phyloP scores from a whole-genome alignment of 2,797 vertebrate genomes.

The Choloepus didactylus region DNA sequence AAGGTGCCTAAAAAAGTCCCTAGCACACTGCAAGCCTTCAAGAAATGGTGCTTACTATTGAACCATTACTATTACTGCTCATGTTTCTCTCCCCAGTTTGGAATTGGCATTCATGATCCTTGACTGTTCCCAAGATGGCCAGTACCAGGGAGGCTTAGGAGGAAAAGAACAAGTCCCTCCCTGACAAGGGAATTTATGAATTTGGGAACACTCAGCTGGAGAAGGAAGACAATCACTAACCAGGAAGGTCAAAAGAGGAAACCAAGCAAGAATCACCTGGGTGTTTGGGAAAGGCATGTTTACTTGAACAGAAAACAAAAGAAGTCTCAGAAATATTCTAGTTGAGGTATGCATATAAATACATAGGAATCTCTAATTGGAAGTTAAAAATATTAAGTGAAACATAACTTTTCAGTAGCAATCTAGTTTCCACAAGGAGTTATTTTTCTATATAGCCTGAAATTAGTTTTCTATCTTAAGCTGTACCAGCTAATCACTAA shows the following conservation, averaged over 20 bases:
- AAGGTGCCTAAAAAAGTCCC: background rate
- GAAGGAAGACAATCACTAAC: conserved; percentile 36
- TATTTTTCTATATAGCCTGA: conserved; percentile 68
- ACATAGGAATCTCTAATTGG: background rate
- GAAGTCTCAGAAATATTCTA: conserved; percentile 39
- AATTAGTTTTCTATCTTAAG: conserved; percentile 66
- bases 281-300: conserved; percentile 2
- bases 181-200: conserved; percentile 43
- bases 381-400: conserved; percentile 61
- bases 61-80: background rate
- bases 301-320: conserved; percentile 61
- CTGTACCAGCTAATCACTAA: conserved; percentile 61
- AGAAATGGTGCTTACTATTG: background rate
- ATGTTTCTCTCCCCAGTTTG: background rate
- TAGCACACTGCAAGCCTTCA: background rate
- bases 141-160: background rate
- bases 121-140: conserved; percentile 20
- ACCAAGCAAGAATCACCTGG: conserved; percentile 24
- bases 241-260: conserved; percentile 53
- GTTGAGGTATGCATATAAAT: conserved; percentile 40
- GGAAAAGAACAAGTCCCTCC: conserved; percentile 32
- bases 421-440: conserved; percentile 60
- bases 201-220: conserved; percentile 1
- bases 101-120: conserved; percentile 22
- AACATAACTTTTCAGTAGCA: conserved; percentile 66